Base-by-base conservation (phyloP, 2,797 vertebrate genomes). In the Arremon aurantiirostris region DNA sequence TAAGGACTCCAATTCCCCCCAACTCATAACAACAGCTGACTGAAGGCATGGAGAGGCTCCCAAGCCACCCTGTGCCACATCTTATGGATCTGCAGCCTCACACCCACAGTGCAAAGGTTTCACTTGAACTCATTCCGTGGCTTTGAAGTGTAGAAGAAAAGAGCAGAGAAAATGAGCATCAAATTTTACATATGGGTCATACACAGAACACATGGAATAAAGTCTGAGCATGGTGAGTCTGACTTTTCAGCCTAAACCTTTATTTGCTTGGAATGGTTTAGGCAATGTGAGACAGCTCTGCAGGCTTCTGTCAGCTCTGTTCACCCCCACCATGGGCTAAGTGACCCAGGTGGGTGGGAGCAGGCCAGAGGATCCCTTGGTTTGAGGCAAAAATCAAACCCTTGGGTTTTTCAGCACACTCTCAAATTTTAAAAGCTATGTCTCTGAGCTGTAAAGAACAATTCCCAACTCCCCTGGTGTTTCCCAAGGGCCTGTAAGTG, bases 301-400 rank as follows among this genome's bases (percentile, higher is more conserved):
- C 42, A 86, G 18, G 12, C 56, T 82, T 57, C 44, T 55, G 7
- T 14, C 14, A 34, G 59, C 59, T 80, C 66, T 65, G 34, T 11
- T 69, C 41, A 37, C 4, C n/a, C 28, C 8, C 49, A 23, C 11
- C 34, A 18, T 0, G 1, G 72, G 26, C 42, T 63, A 21, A 60
- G 65, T 5, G 23, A 34, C 22, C 19, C 1, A 0, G 39, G 8
- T 1, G 3, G 28, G 39, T 18, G 19, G 37, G 19, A 59, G 17
- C 7, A 23, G 59, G 14, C 11, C 69, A 83, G 77, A 78, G 2
- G 9, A 49, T 44, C 59, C 26, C 69, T 37, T 28, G 44, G 22
- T 49, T 15, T 37, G 6, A 69, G 39, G 55, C 15, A 76, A 86
- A 84, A 94, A 41, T 12, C 60, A 85, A 75, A 30, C 2, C 4